These are phyloP conservation scores for Sceliomorpha sp. DNA, from an alignment of 2,888 invertebrate species.

Conservation along the genomic window DNA sequence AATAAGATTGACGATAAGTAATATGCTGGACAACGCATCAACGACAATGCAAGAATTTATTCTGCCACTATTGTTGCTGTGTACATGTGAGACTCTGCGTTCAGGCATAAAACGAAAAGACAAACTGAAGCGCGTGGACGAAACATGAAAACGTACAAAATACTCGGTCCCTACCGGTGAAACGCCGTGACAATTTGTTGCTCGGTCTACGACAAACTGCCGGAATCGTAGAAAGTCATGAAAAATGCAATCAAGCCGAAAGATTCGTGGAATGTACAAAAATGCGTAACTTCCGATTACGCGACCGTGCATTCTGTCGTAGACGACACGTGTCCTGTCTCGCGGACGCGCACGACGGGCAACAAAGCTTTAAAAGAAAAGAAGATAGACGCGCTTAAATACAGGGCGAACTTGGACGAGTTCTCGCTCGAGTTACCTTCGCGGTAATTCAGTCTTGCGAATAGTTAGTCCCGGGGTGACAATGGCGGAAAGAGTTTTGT, in stretches of 20 bases:
- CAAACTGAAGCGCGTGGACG: background rate
- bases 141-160: slow-evolving; percentile 3
- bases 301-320: too few relatives aligned
- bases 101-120: slow-evolving; percentile 1
- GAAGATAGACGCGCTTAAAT: slow-evolving; percentile 23
- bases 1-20: too few relatives aligned
- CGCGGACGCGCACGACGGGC: slow-evolving; percentile 8
- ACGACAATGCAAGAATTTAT: slow-evolving; percentile 35
- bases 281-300: too few relatives aligned
- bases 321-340: slow-evolving; percentile 9
- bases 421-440: slow-evolving; percentile 61
- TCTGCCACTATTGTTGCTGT: slow-evolving; percentile 44
- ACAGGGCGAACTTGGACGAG: slow-evolving; percentile 54
- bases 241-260: too few relatives aligned
- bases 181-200: too few relatives aligned
- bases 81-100: slow-evolving; percentile 36
- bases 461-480: slow-evolving; percentile 15
- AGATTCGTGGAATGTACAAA: too few relatives aligned
- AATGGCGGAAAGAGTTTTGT: too few relatives aligned
- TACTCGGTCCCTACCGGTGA: background rate
- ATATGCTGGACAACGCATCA: too few relatives aligned
- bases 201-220: too few relatives aligned
- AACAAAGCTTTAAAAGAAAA: slow-evolving; percentile 20
- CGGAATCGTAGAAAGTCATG: too few relatives aligned
- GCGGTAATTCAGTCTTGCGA: slow-evolving; percentile 66